Base-by-base conservation (phyloP, 2,113 vertebrate species). In the Romanogobio albipinnatus region DNA sequence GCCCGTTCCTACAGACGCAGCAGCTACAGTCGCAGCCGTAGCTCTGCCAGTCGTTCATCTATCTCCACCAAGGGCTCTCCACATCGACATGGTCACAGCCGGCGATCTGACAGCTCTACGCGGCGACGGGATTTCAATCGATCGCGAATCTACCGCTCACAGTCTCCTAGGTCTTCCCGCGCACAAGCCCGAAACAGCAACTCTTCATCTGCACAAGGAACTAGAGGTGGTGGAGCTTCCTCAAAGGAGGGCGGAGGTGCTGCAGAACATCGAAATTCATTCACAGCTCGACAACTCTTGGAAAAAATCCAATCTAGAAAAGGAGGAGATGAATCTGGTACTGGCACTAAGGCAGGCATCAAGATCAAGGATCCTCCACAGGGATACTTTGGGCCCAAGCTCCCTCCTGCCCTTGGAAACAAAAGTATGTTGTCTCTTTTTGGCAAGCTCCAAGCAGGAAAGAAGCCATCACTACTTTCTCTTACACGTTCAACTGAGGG, bases 281-380 rank as follows among this genome's bases (percentile, higher is more conserved):
- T 98, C 13, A 99, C 97, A 0, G 98, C 98, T 3, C 96, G 96
- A 5, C 96, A 97, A 78, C 95, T 99, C 0, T 89, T 99, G 80
- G 98, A 99, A 89, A 99, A 97, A 89, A 90, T 99, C 83, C 98
- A 99, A 87, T 97, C 97, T 15, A 96, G 95, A 86, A 97, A 95
- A 86, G 78, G 90, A 24, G 95, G 96, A 0, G 96, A 96, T 56
- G 91, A 96, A 89, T 89, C 92, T 74, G 53, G 89, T 9, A 88
- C 94, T 7, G 85, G 93, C 66, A 89, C 93, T 75, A 99, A 99
- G 89, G 90, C 95, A 36, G 98, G 97, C 17, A 90, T 94, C 81
- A 99, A 99, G 88, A 95, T 99, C 85, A 99, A 99, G 86, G 97
- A 99, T 87, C 98, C 98, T 49, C 98, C 98, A 9, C 97, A 97